These are phyloP conservation scores for Drosophila rhopaloa DNA, from an alignment of 1,140 invertebrate species.

Conservation along the genomic window DNA sequence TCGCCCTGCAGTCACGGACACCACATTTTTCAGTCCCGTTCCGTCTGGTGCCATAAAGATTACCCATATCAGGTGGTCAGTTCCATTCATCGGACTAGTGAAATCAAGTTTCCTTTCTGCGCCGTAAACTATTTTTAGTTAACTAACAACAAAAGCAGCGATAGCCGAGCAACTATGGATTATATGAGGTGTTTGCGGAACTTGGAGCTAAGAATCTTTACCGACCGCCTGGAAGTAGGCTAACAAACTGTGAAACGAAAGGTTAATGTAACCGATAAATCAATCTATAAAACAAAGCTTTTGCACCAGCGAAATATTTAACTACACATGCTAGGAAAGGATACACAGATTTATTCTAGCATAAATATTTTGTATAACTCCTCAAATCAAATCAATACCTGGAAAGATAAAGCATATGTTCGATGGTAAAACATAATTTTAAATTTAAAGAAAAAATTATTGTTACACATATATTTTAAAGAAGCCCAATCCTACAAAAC, in stretches of 20 bases:
- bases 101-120: constrained; percentile 37
- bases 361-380: no score
- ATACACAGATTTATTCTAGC: no score
- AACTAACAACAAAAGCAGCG: constrained; percentile 11
- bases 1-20: constrained; percentile 16
- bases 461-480: no score
- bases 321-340: no score
- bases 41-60: constrained; percentile 44
- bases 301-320: background rate
- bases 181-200: background rate
- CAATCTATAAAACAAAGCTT: background rate
- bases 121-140: constrained; percentile 49
- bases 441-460: no score
- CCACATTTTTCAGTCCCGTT: constrained; percentile 10
- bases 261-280: background rate
- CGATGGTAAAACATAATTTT: no score
- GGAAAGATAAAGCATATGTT: no score
- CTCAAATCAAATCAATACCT: no score
- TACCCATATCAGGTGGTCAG: constrained; percentile 5
- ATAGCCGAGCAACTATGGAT: constrained; percentile 6
- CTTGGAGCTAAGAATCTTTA: background rate
- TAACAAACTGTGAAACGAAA: background rate
- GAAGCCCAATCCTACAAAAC: no score
- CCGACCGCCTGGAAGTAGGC: constrained; percentile 19
- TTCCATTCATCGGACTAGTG: constrained; percentile 28